A percentile compares a stretch with the other conserved stretches of the same genome.
These are phyloP conservation scores for Pituophis catenifer DNA, from an alignment of 2,113 vertebrate genomes.

Conservation along the genomic window DNA sequence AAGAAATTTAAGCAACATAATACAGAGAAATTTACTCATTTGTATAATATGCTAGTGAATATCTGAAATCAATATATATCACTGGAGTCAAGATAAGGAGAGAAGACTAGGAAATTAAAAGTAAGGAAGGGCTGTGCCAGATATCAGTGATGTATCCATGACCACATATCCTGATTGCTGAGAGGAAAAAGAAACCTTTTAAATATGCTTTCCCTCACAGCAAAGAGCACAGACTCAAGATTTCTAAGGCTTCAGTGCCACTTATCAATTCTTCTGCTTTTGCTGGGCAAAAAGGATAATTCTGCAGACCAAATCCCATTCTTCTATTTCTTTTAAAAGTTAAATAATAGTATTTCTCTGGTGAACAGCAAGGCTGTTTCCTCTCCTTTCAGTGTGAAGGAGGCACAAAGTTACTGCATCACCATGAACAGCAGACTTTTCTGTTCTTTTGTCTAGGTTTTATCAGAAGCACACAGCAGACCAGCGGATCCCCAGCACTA, in stretches of 20 bases:
- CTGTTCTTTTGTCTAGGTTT: constrained; percentile 70
- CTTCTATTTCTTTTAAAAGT: not conserved
- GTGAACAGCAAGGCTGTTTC: not conserved
- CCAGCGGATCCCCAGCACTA: constrained; percentile 86
- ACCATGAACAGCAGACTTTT: not conserved
- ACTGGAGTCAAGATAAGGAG: not conserved
- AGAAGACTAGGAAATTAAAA: not conserved
- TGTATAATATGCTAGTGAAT: not conserved
- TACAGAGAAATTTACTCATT: not conserved
- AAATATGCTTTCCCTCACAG: not conserved
- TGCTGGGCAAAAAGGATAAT: not conserved
- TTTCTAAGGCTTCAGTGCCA: not conserved
- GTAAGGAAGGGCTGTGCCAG: not conserved
- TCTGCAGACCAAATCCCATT: not conserved
- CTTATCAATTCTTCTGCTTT: not conserved
- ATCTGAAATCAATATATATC: not conserved
- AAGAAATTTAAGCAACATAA: not conserved
- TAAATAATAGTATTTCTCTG: not conserved
- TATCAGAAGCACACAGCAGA: constrained; percentile 72
- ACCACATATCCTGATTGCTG: not conserved
- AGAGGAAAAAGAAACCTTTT: not conserved
- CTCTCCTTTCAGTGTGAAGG: not conserved
- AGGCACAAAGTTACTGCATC: not conserved
- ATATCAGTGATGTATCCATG: not conserved
- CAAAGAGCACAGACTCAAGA: not conserved